Evolutionary conservation across 2,797 vertebrate genomes (phyloP), one percentile per base, ranked within the genome.

Genomic region (Selene dorsalis): DNA sequence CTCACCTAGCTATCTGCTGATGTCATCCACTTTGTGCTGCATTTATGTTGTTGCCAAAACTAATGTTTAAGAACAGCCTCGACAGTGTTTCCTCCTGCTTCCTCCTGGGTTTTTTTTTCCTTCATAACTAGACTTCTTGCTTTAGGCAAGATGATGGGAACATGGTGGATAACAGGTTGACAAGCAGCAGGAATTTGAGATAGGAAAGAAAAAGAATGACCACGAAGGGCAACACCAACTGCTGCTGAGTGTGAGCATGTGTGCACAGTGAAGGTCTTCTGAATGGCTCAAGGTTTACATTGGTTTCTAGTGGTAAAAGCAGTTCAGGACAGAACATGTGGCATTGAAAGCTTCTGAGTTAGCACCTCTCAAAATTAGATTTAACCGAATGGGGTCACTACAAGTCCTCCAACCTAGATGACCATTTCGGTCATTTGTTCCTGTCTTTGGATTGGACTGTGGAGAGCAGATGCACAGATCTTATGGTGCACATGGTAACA

Each of bases 11-110:
- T 72, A 38, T 61, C 35, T 63, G 50, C 48, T 69, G 65, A 74
- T 53, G 22, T 69, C 75, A 62, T 58, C 57, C 58, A 26, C 22
- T 8, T 6, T 56, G 6, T 13, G 14, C 48, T 39, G 64, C 58
- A 67, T 79, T 74, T 43, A 56, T 55, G 18, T 59, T 65, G 30
- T 18, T 77, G 57, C 30, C 69, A 79, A 74, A 69, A 47, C 55
- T 32, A 55, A 60, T 59, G 57, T 48, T 57, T 73, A 13, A 50
- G 30, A 82, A 80, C 38, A 55, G 58, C 60, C 58, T 56, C 20
- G 48, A 41, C 24, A 28, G 38, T 20, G 10, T 43, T 0, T 52
- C 14, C 24, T 53, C n/a, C 22, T 22, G 1, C 17, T 12, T 11
- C n/a, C 10, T 41, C 14, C 11, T 81, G 68, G 20, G 4, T 59